Conservation (phyloP, 2,888 invertebrate species). For the Pandemis corylana region DNA sequence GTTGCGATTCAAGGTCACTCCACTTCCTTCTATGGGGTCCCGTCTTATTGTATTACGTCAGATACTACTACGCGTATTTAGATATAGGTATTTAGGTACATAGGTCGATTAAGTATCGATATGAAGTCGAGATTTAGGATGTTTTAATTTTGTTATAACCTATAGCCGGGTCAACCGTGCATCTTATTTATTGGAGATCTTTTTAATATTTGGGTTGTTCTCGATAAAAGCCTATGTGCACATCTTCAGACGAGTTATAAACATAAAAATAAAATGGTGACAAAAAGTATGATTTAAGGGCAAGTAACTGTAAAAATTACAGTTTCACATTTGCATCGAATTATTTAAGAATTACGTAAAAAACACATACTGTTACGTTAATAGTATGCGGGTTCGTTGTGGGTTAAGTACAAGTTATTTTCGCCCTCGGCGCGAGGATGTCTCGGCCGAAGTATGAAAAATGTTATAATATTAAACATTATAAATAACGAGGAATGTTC, state of each 20-base stretch:
- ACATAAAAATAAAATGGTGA: neutral
- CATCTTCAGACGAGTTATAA: neutral
- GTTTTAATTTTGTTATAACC: too few species aligned
- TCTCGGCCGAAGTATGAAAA: conserved; percentile 32
- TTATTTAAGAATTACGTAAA: conserved; percentile 14
- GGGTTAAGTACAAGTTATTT: conserved; percentile 36
- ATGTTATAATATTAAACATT: conserved; percentile 32
- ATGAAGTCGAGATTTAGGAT: too few species aligned
- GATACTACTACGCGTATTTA: neutral
- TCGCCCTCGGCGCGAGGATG: conserved; percentile 33
- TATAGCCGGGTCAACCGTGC: too few species aligned
- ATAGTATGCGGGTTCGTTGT: conserved; percentile 14
- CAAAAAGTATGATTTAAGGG: conserved; percentile 1
- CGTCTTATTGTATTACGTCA: neutral
- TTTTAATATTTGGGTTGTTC: too few species aligned
- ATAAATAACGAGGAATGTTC: conserved; percentile 39
- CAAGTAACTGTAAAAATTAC: conserved; percentile 29
- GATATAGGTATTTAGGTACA: too few species aligned
- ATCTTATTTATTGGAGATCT: too few species aligned
- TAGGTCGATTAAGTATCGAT: too few species aligned
- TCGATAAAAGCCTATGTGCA: too few species aligned
- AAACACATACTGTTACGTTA: conserved; percentile 26
- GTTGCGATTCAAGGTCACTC: conserved; percentile 31
- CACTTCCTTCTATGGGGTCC: conserved; percentile 33
- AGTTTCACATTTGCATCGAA: conserved; percentile 28